Evolutionary conservation across 2,113 vertebrate genomes (phyloP).

Genomic region (Xenopus borealis): DNA sequence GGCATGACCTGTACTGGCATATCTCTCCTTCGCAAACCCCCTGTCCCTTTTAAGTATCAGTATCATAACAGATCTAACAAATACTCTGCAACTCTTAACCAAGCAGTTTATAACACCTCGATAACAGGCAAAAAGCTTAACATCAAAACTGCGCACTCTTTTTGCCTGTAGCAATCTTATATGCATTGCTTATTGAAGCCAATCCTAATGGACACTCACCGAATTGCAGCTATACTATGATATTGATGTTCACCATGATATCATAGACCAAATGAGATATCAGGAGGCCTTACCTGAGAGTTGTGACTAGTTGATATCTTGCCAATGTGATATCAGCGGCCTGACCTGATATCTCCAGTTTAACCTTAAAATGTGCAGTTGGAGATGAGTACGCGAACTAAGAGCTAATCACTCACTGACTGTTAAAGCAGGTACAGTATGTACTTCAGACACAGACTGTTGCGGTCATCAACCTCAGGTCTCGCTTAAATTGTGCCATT

Average conservation of each 20-base stretch:
- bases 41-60: no score
- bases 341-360: slow-evolving; percentile 22
- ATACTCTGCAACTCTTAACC: background rate
- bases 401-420: slow-evolving; percentile 24
- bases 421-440: slow-evolving; percentile 37
- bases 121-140: background rate
- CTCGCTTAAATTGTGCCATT: background rate
- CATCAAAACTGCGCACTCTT: no score
- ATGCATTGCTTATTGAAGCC: no score
- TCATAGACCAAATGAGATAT: slow-evolving; percentile 1
- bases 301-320: background rate
- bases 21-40: no score
- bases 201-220: no score
- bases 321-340: slow-evolving; percentile 6
- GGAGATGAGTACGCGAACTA: slow-evolving; percentile 29
- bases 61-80: background rate
- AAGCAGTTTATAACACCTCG: background rate
- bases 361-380: slow-evolving; percentile 27
- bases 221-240: background rate
- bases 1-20: background rate
- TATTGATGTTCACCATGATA: background rate
- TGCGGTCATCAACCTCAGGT: background rate
- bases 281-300: background rate
- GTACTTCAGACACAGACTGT: background rate
- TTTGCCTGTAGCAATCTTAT: background rate